phyloP scores from a whole-genome alignment of 1,140 invertebrate species.

The Tetramorium parvispinum region DNA sequence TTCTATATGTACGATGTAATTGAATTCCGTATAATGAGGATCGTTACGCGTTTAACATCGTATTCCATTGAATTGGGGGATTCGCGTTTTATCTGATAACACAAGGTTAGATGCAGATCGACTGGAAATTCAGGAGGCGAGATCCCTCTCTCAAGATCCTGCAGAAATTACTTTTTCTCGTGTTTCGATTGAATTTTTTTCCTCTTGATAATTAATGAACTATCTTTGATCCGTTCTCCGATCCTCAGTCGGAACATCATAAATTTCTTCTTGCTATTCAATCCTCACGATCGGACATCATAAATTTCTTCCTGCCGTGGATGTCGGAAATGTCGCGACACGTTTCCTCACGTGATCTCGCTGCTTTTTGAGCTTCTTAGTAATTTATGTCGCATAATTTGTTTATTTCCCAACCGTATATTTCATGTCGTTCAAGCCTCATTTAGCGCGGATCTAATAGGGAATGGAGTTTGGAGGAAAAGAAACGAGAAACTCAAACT shows the following conservation, averaged over 20 bases:
- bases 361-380: background rate
- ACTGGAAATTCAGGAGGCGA: too few species aligned
- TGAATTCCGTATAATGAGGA: constrained; percentile 7
- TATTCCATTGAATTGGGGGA: background rate
- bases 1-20: constrained; percentile 15
- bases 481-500: background rate
- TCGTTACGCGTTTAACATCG: background rate
- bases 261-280: constrained; percentile 34
- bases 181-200: background rate
- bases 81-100: background rate
- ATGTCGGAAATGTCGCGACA: background rate
- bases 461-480: background rate
- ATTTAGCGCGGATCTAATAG: constrained; percentile 16
- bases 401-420: background rate
- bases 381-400: background rate
- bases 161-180: background rate
- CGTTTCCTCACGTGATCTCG: background rate
- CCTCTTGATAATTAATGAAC: background rate
- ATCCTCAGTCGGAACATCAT: constrained; percentile 8
- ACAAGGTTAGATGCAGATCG: background rate
- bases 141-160: background rate
- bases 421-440: constrained; percentile 4
- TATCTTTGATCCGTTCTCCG: background rate
- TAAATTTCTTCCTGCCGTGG: constrained; percentile 20
- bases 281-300: background rate